Base-by-base conservation (phyloP, 2,888 invertebrate genomes). In the Zygothrica quintamaculata region DNA sequence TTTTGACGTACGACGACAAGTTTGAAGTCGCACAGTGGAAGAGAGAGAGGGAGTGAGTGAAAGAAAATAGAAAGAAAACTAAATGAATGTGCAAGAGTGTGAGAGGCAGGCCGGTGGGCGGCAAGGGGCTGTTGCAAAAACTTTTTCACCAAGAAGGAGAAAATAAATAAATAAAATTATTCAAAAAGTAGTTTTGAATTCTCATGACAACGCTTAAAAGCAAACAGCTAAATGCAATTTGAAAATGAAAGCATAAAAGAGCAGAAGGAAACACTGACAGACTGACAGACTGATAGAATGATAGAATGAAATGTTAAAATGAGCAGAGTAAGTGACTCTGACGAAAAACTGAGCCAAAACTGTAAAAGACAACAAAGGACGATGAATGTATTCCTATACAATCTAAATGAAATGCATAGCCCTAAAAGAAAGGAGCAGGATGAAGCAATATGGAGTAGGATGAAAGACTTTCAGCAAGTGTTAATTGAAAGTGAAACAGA, bases 131-230 rank as follows among this genome's bases (percentile, higher is more conserved):
- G 46, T n/a, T 36, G 29, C 33, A 8, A 65, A 73, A 84, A 74
- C 61, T 77, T 74, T 74, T 68, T 58, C 56, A 65, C 46, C 50
- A 40, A 31, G 52, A 56, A 52, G 52, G 59, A 39, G 57, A 78
- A 85, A 76, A 85, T 82, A 84, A 79, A 86, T 79, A 71, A 79
- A 86, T 74, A 74, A 73, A 79, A 68, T 74, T 68, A 79, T 86
- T 77, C 64, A 77, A 76, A 75, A 71, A 77, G 77, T 58, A 72
- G 66, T 80, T 84, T 72, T 69, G 70, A 82, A 77, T 79, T 81
- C 73, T 72, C 73, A 76, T 81, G 79, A 72, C 79, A 86, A 69
- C 71, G 74, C 43, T 79, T 65, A 61, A 74, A 68, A 64, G 74
- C 68, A 71, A 84, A 74, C 74, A 86, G 65, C 61, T 80, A 74